Percentiles rank a stretch among this genome's conserved stretches.
Conservation (phyloP, 1,140 invertebrate genomes). For the Cylas formicarius region DNA sequence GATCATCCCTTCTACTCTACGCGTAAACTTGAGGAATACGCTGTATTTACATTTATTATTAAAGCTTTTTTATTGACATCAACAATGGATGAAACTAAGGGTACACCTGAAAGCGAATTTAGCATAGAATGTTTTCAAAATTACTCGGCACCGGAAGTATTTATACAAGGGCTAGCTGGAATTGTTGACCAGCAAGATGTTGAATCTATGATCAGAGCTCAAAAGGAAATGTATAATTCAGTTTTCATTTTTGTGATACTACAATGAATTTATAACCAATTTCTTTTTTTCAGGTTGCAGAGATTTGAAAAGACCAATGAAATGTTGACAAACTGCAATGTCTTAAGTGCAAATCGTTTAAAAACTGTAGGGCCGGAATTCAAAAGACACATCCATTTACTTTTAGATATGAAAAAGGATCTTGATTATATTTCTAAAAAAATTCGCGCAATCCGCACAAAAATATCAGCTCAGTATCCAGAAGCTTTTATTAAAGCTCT, state of each 20-base stretch:
- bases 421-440: slow-evolving; percentile 63
- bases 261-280: neutral
- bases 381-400: slow-evolving; percentile 77
- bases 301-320: slow-evolving; percentile 96
- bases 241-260: neutral
- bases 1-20: too few relatives aligned
- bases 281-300: slow-evolving; percentile 65
- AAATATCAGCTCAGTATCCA: slow-evolving; percentile 77
- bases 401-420: slow-evolving; percentile 66
- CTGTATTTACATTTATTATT: too few relatives aligned
- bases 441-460: slow-evolving; percentile 69
- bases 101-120: slow-evolving; percentile 57
- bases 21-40: too few relatives aligned
- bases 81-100: slow-evolving; percentile 39
- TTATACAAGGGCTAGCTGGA: slow-evolving; percentile 81
- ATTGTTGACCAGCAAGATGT: slow-evolving; percentile 88
- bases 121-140: slow-evolving; percentile 81
- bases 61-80: neutral
- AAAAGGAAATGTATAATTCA: slow-evolving; percentile 77
- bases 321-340: slow-evolving; percentile 93
- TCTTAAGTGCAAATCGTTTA: slow-evolving; percentile 70
- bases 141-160: slow-evolving; percentile 83
- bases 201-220: slow-evolving; percentile 80
- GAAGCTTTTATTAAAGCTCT: slow-evolving; percentile 68
- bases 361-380: slow-evolving; percentile 78